Evolutionary conservation across 2,888 invertebrate genomes (phyloP).

Genomic region (Craniophora ligustri): DNA sequence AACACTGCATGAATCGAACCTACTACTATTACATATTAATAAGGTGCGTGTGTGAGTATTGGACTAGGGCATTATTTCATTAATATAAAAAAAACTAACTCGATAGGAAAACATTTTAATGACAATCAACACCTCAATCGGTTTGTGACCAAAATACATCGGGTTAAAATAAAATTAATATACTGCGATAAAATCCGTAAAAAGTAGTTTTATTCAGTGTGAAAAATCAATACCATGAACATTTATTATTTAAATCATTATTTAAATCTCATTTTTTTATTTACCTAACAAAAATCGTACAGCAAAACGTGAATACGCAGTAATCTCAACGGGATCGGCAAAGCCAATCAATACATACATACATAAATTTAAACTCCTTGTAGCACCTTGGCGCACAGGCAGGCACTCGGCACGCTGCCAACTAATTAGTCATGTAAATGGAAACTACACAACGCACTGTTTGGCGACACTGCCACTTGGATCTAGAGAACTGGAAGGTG

Average conservation of each 20-base stretch:
- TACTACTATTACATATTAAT: too few species aligned
- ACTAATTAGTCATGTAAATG: slow-evolving; percentile 80
- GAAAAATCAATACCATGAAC: too few species aligned
- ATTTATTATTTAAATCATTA: too few species aligned
- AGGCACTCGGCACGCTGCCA: slow-evolving; percentile 56
- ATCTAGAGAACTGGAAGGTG: slow-evolving; percentile 26
- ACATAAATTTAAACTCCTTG: slow-evolving; percentile 24
- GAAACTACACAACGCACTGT: slow-evolving; percentile 67
- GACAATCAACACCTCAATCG: not conserved
- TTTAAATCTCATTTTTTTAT: not conserved
- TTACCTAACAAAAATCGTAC: not conserved
- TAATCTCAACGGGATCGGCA: slow-evolving; percentile 24
- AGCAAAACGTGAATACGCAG: slow-evolving; percentile 9
- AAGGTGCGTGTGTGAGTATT: too few species aligned
- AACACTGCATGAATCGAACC: too few species aligned
- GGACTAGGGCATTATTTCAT: too few species aligned
- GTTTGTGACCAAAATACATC: too few species aligned
- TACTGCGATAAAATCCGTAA: too few species aligned
- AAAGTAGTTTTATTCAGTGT: too few species aligned
- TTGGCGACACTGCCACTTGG: slow-evolving; percentile 48
- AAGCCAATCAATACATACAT: slow-evolving; percentile 47
- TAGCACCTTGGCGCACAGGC: slow-evolving; percentile 31
- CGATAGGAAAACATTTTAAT: too few species aligned
- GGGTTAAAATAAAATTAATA: too few species aligned
- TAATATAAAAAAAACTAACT: too few species aligned